Evolutionary conservation across 2,113 vertebrate genomes (phyloP), one percentile per base, ranked within the genome.

Genomic region (Tor tambroides): DNA sequence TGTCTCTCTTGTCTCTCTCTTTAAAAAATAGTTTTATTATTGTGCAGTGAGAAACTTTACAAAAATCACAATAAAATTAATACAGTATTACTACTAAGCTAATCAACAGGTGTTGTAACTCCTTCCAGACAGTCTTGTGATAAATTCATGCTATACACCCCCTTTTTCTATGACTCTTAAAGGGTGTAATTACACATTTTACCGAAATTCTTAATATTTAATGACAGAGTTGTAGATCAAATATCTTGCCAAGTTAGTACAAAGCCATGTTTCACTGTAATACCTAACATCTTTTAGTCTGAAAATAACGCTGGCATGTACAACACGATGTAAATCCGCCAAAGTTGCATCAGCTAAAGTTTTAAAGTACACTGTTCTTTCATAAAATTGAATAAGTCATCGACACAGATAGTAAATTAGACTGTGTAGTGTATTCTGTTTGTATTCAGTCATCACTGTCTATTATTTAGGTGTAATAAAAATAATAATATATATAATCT

Each of bases 141-240:
- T 63, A 74, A 75, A 12, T 41, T 35, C 35, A 72, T 41, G 32
- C 30, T 21, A 38, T 61, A 61, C 12, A 63, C 19, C 23, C 21
- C 1, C 26, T 26, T 41, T 63, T 63, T 38, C 38, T n/a, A 10
- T n/a, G 5, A 10, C 23, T 61, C 12, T 15, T 38, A 5, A 59
- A 80, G 51, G 77, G 51, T 61, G 19, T 74, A 74, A 75, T 75
- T n/a, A 54, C 8, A 32, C 8, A 23, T 79, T 49, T 49, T 41
- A 80, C 54, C n/a, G 6, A 61, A 80, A 26, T 38, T 15, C 8
- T 79, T 80, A 61, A 80, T 9, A 63, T 61, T 80, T 79, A 56
- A 79, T 51, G 17, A 11, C 5, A 59, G 19, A n/a, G 54, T 38
- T 61, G 19, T 80, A 80, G 54, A 80, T 80, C 46, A 7, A 21